Evolutionary conservation across 1,140 invertebrate species (phyloP).

Genomic region (Leptonema lineaticorne): DNA sequence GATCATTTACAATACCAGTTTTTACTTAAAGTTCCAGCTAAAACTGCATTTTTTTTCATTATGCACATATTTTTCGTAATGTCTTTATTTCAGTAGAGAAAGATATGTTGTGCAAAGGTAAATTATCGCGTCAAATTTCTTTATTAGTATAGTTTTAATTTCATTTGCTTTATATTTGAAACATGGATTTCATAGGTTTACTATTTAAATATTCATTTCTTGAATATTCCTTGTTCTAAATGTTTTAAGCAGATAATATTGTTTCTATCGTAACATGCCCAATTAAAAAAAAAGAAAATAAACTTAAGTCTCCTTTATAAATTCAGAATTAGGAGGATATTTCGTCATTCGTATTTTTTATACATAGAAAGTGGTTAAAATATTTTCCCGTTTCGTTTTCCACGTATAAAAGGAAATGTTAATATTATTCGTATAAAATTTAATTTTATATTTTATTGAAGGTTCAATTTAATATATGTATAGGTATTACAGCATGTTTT

Average conservation of each 20-base stretch:
- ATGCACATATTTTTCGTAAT: background rate
- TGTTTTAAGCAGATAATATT: too few relatives aligned
- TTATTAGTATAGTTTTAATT: background rate
- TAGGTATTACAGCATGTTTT: constrained; percentile 17
- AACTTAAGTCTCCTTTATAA: too few relatives aligned
- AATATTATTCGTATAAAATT: constrained; percentile 1
- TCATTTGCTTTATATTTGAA: too few relatives aligned
- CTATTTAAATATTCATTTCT: too few relatives aligned
- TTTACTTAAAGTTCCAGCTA: background rate
- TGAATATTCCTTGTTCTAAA: too few relatives aligned
- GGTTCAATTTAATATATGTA: constrained; percentile 16
- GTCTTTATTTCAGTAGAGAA: background rate
- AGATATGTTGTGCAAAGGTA: background rate
- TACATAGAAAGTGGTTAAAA: too few relatives aligned
- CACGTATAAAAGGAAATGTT: constrained; percentile 17
- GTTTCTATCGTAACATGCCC: too few relatives aligned
- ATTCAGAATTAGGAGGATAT: too few relatives aligned
- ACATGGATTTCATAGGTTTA: too few relatives aligned
- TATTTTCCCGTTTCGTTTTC: too few relatives aligned
- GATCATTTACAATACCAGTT: background rate
- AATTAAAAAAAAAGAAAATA: too few relatives aligned
- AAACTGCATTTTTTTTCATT: background rate
- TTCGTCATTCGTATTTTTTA: too few relatives aligned
- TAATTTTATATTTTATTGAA: constrained; percentile 14
- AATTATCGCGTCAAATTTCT: background rate